A percentile compares a stretch with the other conserved stretches of the same genome.
Evolutionary conservation across 2,888 invertebrate genomes (phyloP).

Genomic region (Petrophora chlorosata): DNA sequence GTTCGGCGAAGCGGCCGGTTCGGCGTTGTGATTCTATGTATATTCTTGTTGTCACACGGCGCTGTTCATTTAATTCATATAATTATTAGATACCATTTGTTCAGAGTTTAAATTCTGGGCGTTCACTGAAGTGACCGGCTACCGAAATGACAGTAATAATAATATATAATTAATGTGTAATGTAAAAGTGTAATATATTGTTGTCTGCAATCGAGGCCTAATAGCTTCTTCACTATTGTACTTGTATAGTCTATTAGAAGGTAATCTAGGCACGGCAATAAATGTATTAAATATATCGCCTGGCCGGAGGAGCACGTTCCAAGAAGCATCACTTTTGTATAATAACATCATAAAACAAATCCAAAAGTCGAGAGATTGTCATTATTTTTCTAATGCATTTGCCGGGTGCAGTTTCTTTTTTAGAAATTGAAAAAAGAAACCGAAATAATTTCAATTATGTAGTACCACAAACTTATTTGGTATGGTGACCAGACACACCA

Average conservation of each 20-base stretch:
- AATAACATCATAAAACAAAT: too few species aligned
- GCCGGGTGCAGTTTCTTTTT: too few species aligned
- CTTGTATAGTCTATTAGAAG: constrained; percentile 35
- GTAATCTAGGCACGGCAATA: constrained; percentile 34
- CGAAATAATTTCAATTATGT: too few species aligned
- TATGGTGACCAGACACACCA: too few species aligned
- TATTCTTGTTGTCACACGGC: constrained; percentile 26
- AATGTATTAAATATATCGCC: not conserved
- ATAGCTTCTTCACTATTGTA: constrained; percentile 49
- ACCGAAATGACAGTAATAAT: constrained; percentile 19
- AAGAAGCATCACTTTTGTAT: not conserved
- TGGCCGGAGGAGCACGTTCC: not conserved
- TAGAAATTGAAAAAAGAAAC: too few species aligned
- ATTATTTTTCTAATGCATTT: too few species aligned
- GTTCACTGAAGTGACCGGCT: constrained; percentile 25
- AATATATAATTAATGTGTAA: constrained; percentile 31
- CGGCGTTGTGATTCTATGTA: constrained; percentile 35
- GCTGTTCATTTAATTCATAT: constrained; percentile 18
- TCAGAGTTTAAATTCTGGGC: constrained; percentile 1
- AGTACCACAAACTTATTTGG: too few species aligned
- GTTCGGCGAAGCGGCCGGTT: constrained; percentile 2
- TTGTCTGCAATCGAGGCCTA: constrained; percentile 61
- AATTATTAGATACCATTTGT: constrained; percentile 13
- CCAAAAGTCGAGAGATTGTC: too few species aligned
- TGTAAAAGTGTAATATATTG: constrained; percentile 59